Conservation (phyloP, 2,888 invertebrate genomes). For the Gastracanthus pulcherrimus region DNA sequence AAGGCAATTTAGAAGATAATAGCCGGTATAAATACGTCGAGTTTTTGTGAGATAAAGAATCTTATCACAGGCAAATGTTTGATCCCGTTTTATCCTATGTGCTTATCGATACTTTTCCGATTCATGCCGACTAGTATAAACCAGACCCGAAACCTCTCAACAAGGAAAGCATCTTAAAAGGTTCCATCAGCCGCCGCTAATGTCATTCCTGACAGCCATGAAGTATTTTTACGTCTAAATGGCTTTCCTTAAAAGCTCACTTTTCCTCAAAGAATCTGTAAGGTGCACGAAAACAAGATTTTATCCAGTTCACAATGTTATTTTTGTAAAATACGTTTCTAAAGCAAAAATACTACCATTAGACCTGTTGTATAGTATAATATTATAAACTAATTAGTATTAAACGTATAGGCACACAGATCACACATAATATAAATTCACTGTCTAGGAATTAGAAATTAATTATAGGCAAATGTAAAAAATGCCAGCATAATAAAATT, state of each 20-base stretch:
- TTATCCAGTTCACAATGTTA: too few relatives aligned
- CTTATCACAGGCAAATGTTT: constrained; percentile 69
- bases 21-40: constrained; percentile 16
- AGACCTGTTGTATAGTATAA: too few relatives aligned
- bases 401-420: too few relatives aligned
- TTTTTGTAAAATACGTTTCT: too few relatives aligned
- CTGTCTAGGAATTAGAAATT: too few relatives aligned
- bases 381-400: too few relatives aligned
- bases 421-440: too few relatives aligned
- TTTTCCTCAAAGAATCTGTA: not conserved
- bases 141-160: not conserved
- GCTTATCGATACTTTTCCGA: constrained; percentile 66
- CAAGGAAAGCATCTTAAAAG: constrained; percentile 17
- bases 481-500: too few relatives aligned
- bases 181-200: not conserved
- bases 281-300: too few relatives aligned
- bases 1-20: constrained; percentile 1
- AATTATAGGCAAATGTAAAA: too few relatives aligned
- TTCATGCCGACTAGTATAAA: constrained; percentile 7
- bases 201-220: not conserved
- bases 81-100: constrained; percentile 68
- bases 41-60: constrained; percentile 17
- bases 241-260: constrained; percentile 1
- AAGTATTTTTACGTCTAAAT: constrained; percentile 13
- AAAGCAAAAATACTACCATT: too few relatives aligned